A percentile compares a stretch with the other conserved stretches of the same genome.
These are phyloP conservation scores for Eristalis intricaria DNA, from an alignment of 2,888 invertebrate genomes.

Conservation along the genomic window DNA sequence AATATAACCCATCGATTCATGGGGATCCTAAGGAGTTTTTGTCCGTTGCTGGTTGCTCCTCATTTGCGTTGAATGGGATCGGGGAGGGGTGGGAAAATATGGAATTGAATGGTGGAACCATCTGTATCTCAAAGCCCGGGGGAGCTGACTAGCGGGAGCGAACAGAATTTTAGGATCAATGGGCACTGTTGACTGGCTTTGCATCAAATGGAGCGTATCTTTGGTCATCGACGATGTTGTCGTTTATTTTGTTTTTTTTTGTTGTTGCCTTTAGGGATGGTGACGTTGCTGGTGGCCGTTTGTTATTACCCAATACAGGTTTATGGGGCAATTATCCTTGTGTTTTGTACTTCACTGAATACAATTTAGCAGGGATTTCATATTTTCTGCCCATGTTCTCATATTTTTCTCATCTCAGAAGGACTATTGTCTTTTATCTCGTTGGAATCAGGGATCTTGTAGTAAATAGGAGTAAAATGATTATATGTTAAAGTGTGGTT, in stretches of 20 bases:
- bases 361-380: conserved; percentile 70
- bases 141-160: neutral
- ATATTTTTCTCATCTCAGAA: conserved; percentile 10
- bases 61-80: conserved; percentile 5
- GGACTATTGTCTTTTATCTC: conserved; percentile 65
- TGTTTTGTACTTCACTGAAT: conserved; percentile 69
- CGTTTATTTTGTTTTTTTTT: conserved; percentile 15
- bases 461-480: conserved; percentile 50
- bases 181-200: conserved; percentile 55
- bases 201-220: conserved; percentile 66
- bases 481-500: neutral
- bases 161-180: conserved; percentile 39
- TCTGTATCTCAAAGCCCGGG: conserved; percentile 11
- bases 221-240: conserved; percentile 45
- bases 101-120: conserved; percentile 19
- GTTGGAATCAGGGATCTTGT: conserved; percentile 59
- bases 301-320: conserved; percentile 70
- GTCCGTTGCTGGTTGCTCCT: neutral
- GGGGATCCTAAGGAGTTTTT: conserved; percentile 22
- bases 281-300: conserved; percentile 47
- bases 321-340: conserved; percentile 71
- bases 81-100: conserved; percentile 11
- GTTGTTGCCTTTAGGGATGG: conserved; percentile 4
- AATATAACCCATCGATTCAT: conserved; percentile 39
- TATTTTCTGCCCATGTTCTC: conserved; percentile 60